Evolutionary conservation across 2,113 vertebrate species (phyloP), one percentile per base, ranked within the genome.

Genomic region (Microtus oregoni): DNA sequence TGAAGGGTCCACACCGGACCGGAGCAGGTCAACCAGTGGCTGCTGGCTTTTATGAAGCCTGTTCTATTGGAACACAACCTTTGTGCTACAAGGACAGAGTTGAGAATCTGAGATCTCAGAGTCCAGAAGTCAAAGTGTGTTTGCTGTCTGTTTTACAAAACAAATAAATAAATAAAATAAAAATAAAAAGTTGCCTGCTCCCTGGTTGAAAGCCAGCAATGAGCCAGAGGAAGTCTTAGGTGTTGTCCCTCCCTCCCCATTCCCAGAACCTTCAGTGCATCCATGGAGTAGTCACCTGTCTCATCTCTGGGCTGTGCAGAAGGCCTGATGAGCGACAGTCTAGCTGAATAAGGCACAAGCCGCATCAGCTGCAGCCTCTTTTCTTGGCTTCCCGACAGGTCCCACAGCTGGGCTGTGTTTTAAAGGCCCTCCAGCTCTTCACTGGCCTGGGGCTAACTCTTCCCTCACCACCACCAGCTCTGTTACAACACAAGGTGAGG

Each of bases 351-450:
- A 89, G 35, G 41, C 79, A 77, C 28, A 20, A 0, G 52, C 52
- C 3, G 3, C 52, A 55, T 4, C 14, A 0, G 14, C 5, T 3
- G 32, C 77, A 19, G 38, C 7, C 26, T 78, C 86, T 82, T n/a
- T 75, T 68, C 70, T 91, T 32, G 0, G 76, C 22, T 68, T 75
- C 24, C 68, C 24, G 30, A n/a, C 3, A n/a, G 63, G 47, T 35
- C 13, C 0, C 38, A 32, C 13, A 17, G 77, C 44, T 2, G 30
- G 50, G 22, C 68, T 77, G 30, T 35, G 1, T 65, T 35, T 68
- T 7, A 81, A 20, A 4, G 2, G 19, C 13, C 44, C 70, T 32
- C 1, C 3, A 55, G n/a, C 0, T 0, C 41, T 22, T 4, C 24
- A 1, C 35, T 7, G 50, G 1, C 73, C 28, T 30, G 4, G 4